Evolutionary conservation across 2,797 vertebrate species (phyloP).

Genomic region (Sebastes paucispinis): DNA sequence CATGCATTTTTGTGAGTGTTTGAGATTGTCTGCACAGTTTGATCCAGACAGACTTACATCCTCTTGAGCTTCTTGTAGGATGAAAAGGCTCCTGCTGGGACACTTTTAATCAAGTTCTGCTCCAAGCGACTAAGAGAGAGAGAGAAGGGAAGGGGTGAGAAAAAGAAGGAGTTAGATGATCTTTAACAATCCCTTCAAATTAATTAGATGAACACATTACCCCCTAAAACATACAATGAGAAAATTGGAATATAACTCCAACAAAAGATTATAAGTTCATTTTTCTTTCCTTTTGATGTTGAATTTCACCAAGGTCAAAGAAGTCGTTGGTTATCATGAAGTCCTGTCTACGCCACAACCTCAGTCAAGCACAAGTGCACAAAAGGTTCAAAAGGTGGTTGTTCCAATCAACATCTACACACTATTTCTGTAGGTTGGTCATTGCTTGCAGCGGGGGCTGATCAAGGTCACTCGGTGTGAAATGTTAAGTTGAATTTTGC

Average conservation of each 20-base stretch:
- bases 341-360: neutral
- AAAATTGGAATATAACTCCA: neutral
- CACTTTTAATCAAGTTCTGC: slow-evolving; percentile 95
- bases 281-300: slow-evolving; percentile 14
- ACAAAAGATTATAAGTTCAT: neutral
- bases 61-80: slow-evolving; percentile 98
- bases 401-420: slow-evolving; percentile 47
- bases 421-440: slow-evolving; percentile 30
- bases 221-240: neutral
- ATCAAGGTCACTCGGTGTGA: slow-evolving; percentile 37
- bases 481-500: slow-evolving; percentile 21
- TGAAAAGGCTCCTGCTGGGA: slow-evolving; percentile 92
- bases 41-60: slow-evolving; percentile 86
- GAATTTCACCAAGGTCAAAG: neutral
- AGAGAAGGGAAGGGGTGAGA: neutral
- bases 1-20: neutral
- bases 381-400: slow-evolving; percentile 37
- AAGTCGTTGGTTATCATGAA: neutral
- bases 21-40: neutral
- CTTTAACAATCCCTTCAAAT: slow-evolving; percentile 4
- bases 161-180: neutral
- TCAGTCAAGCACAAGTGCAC: neutral
- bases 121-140: slow-evolving; percentile 89
- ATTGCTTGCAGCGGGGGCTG: slow-evolving; percentile 7
- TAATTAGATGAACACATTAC: neutral